A percentile compares a stretch with the other conserved stretches of the same genome.
phyloP scores from a whole-genome alignment of 2,797 vertebrate genomes.

The Argya squamiceps region DNA sequence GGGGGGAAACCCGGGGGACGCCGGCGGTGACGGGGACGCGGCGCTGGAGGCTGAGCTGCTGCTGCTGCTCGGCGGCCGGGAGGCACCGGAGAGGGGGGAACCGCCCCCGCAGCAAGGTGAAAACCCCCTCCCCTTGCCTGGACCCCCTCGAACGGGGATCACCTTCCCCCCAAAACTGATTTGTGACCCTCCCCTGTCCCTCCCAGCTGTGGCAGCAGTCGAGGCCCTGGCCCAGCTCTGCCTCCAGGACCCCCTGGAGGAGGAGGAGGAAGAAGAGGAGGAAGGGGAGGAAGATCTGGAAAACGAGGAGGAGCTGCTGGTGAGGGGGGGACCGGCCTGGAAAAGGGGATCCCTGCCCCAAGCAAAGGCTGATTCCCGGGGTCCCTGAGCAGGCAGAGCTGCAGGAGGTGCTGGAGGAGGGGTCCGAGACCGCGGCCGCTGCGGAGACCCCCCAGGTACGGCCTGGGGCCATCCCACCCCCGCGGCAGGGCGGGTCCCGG shows the following conservation, averaged over 20 bases:
- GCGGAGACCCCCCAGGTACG: neutral
- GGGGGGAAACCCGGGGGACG: rapidly evolving
- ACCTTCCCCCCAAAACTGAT: rapidly evolving
- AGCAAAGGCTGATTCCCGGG: neutral
- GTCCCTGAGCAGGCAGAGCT: neutral
- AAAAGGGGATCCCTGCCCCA: neutral
- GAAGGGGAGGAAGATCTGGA: neutral
- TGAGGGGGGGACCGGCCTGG: neutral
- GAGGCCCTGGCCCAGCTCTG: neutral
- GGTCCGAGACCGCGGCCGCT: rapidly evolving
- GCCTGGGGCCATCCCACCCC: too few species aligned
- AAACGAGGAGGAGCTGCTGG: neutral
- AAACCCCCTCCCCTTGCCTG: neutral
- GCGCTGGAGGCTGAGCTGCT: neutral
- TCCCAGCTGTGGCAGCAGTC: neutral
- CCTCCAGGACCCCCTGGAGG: neutral
- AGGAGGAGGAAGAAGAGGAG: neutral
- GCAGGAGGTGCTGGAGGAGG: neutral
- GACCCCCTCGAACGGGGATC: neutral
- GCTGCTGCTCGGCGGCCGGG: neutral
- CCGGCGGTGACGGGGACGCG: neutral
- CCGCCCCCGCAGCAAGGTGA: neutral
- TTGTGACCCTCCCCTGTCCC: neutral
- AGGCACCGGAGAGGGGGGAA: rapidly evolving
- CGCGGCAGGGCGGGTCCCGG: neutral